phyloP scores from a whole-genome alignment of 2,113 vertebrate species.

The Plotosus lineatus region DNA sequence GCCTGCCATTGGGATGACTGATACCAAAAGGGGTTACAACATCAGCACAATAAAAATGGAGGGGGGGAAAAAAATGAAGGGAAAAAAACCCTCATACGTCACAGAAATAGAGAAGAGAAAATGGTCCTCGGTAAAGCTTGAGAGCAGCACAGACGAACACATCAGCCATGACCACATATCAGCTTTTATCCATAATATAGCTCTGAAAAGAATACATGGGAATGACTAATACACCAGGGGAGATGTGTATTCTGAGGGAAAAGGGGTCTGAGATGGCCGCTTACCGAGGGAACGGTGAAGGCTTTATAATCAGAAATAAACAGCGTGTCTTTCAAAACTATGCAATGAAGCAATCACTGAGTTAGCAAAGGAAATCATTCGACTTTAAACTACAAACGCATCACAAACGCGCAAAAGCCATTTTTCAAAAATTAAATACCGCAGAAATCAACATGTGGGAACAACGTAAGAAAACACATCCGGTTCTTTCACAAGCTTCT shows the following conservation, averaged over 20 bases:
- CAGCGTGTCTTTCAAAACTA: background rate
- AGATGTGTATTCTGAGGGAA: background rate
- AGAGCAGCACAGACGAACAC: conserved; percentile 69
- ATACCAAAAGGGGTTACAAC: conserved; percentile 80
- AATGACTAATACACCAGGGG: background rate
- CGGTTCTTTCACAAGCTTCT: background rate
- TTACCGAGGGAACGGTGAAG: background rate
- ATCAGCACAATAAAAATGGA: conserved; percentile 79
- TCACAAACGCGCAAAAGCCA: background rate
- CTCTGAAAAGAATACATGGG: background rate
- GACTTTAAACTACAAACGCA: background rate
- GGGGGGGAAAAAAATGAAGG: conserved; percentile 59
- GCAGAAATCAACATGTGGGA: background rate
- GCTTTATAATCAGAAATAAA: background rate
- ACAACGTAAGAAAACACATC: background rate
- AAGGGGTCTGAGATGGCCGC: background rate
- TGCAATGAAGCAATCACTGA: background rate
- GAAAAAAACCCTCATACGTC: conserved; percentile 74
- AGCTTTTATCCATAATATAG: background rate
- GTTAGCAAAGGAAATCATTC: background rate
- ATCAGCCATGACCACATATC: background rate
- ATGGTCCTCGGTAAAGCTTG: conserved; percentile 79
- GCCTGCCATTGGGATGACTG: conserved; percentile 81
- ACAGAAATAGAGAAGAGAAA: conserved; percentile 74
- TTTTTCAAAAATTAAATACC: background rate